Evolutionary conservation across 2,888 invertebrate genomes (phyloP).

Genomic region (Drosophila paramelanica): DNA sequence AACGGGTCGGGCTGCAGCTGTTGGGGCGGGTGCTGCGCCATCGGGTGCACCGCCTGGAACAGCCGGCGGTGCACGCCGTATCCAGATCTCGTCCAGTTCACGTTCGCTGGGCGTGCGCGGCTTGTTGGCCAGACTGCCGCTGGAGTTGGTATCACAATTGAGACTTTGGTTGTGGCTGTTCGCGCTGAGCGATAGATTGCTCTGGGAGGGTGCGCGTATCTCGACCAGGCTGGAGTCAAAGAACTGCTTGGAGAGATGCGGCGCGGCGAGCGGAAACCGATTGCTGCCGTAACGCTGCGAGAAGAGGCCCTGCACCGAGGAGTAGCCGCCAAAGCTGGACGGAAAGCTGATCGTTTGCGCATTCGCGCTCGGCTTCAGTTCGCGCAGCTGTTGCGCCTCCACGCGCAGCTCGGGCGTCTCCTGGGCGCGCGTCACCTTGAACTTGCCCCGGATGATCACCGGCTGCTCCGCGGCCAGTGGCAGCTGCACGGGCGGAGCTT

Average conservation of each 20-base stretch:
- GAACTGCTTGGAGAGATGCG: slow-evolving; percentile 92
- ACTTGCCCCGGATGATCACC: slow-evolving; percentile 85
- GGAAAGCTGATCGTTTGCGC: slow-evolving; percentile 90
- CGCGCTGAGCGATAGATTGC: slow-evolving; percentile 79
- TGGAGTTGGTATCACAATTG: slow-evolving; percentile 78
- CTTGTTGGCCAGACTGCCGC: slow-evolving; percentile 55
- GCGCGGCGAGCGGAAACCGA: slow-evolving; percentile 77
- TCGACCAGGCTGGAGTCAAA: slow-evolving; percentile 93
- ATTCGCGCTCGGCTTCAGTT: slow-evolving; percentile 80
- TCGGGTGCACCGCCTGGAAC: not conserved
- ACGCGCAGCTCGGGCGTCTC: slow-evolving; percentile 79
- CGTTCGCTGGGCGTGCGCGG: slow-evolving; percentile 67
- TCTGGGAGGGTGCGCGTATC: slow-evolving; percentile 87
- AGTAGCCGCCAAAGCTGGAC: slow-evolving; percentile 87
- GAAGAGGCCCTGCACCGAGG: slow-evolving; percentile 88
- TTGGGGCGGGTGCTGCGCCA: slow-evolving; percentile 5
- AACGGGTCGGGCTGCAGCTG: slow-evolving; percentile 32
- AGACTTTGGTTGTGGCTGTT: slow-evolving; percentile 59
- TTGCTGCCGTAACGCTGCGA: slow-evolving; percentile 83
- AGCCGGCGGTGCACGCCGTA: slow-evolving; percentile 61
- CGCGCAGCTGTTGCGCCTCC: slow-evolving; percentile 81
- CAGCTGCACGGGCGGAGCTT: slow-evolving; percentile 12
- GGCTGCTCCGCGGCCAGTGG: slow-evolving; percentile 57
- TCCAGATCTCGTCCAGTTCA: slow-evolving; percentile 83
- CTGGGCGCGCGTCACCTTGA: slow-evolving; percentile 86